A percentile compares a stretch with the other conserved stretches of the same genome.
Conservation (phyloP, 2,113 vertebrate genomes). For the Motacilla alba region DNA sequence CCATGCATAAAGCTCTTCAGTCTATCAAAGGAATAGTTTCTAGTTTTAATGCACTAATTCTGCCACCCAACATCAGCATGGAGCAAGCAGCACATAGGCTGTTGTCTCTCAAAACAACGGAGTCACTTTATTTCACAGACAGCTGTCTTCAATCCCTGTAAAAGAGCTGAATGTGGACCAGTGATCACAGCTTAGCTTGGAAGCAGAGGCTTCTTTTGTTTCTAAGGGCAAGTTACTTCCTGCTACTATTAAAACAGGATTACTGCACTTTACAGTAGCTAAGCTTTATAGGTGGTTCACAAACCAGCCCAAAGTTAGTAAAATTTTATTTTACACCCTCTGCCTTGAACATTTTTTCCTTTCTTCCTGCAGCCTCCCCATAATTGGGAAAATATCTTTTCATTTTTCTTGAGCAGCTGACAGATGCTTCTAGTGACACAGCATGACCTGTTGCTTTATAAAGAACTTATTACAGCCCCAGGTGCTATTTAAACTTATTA, state of each 20-base stretch:
- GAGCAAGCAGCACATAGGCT: not conserved
- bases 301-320: not conserved
- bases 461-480: constrained; percentile 22
- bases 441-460: constrained; percentile 31
- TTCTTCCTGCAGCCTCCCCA: not conserved
- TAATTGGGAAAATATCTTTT: not conserved
- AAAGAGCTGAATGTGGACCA: not conserved
- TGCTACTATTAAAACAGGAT: not conserved
- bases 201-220: not conserved
- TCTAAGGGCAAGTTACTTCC: not conserved
- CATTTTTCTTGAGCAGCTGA: not conserved
- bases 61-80: not conserved
- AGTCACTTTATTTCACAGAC: not conserved
- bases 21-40: not conserved
- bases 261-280: not conserved
- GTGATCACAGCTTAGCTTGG: not conserved
- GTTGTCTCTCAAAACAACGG: not conserved
- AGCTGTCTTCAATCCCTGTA: not conserved
- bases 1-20: not conserved
- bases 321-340: not conserved
- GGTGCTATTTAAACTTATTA: constrained; percentile 51
- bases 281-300: not conserved
- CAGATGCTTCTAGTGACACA: constrained; percentile 18
- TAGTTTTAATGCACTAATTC: not conserved
- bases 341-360: not conserved